Conservation (phyloP, 2,797 vertebrate genomes). For the Darevskia mixta region DNA sequence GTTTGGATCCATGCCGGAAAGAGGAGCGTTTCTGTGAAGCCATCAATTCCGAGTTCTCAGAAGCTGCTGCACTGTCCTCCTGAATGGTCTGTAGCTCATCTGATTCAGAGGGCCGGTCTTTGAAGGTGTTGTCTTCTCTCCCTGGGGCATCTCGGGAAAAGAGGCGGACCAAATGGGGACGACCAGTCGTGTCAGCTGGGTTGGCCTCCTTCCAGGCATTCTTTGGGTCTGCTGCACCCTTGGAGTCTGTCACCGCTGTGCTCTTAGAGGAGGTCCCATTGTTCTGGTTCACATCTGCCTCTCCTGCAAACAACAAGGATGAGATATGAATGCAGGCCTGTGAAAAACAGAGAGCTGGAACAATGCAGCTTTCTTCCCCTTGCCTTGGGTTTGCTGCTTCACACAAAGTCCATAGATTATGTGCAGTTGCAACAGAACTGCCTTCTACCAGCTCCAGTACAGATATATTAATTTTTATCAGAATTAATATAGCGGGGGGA, state of each 20-base stretch:
- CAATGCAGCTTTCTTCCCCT: conserved; percentile 84
- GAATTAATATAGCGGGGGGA: conserved; percentile 57
- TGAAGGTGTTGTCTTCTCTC: conserved; percentile 99
- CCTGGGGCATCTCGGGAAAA: conserved; percentile 99
- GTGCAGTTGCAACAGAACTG: conserved; percentile 48
- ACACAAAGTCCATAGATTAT: conserved; percentile 69
- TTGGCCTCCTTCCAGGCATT: conserved; percentile 87
- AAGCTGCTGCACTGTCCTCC: conserved; percentile 90
- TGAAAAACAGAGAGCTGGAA: conserved; percentile 81
- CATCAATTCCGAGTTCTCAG: conserved; percentile 88
- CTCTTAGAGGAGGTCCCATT: conserved; percentile 92
- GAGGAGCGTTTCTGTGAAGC: conserved; percentile 91
- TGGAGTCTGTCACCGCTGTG: conserved; percentile 95
- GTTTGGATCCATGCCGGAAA: conserved; percentile 84
- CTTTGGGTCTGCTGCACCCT: conserved; percentile 86
- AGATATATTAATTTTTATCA: conserved; percentile 13
- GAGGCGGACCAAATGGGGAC: conserved; percentile 99
- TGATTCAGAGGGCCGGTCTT: conserved; percentile 98
- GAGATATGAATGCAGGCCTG: conserved; percentile 90
- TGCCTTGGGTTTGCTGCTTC: conserved; percentile 71
- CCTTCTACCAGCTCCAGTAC: conserved; percentile 41
- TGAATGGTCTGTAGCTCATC: conserved; percentile 99
- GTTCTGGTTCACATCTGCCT: conserved; percentile 96
- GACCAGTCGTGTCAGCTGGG: conserved; percentile 90
- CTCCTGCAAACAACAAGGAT: conserved; percentile 95